Conservation (phyloP, 2,888 invertebrate species). For the Syritta pipiens region DNA sequence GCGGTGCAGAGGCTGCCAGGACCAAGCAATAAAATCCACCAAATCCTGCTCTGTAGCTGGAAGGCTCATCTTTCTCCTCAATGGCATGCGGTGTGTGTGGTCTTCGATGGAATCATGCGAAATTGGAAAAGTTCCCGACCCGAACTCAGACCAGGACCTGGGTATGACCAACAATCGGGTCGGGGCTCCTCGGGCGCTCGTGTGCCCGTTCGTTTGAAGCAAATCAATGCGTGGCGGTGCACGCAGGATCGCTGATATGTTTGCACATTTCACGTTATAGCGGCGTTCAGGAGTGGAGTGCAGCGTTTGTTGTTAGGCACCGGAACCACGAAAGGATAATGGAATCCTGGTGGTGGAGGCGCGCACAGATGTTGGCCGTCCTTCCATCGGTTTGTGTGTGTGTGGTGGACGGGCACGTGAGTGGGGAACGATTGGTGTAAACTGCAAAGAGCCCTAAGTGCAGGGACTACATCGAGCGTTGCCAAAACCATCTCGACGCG, state of each 20-base stretch:
- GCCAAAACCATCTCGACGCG: no score
- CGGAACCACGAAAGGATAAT: constrained; percentile 40
- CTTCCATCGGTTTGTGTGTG: neutral
- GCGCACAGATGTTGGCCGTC: constrained; percentile 26
- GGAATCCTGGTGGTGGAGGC: constrained; percentile 25
- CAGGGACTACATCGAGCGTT: constrained; percentile 32
- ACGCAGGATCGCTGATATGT: neutral
- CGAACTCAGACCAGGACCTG: constrained; percentile 28
- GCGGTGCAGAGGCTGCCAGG: neutral
- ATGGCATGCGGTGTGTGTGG: neutral
- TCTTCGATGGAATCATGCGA: constrained; percentile 4
- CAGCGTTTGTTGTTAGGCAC: constrained; percentile 26
- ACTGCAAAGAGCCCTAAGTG: constrained; percentile 46
- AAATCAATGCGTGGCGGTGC: neutral
- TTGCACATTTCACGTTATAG: neutral
- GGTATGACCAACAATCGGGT: constrained; percentile 53
- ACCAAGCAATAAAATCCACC: constrained; percentile 43
- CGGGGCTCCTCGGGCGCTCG: neutral
- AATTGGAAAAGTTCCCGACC: constrained; percentile 47
- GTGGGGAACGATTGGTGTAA: no score
- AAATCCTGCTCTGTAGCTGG: constrained; percentile 30
- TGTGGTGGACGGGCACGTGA: constrained; percentile 22
- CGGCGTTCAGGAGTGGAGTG: neutral
- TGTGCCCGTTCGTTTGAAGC: neutral
- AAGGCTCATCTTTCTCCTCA: constrained; percentile 14